Base-by-base conservation (phyloP, 2,888 invertebrate genomes). In the Heteromurus nitidus region DNA sequence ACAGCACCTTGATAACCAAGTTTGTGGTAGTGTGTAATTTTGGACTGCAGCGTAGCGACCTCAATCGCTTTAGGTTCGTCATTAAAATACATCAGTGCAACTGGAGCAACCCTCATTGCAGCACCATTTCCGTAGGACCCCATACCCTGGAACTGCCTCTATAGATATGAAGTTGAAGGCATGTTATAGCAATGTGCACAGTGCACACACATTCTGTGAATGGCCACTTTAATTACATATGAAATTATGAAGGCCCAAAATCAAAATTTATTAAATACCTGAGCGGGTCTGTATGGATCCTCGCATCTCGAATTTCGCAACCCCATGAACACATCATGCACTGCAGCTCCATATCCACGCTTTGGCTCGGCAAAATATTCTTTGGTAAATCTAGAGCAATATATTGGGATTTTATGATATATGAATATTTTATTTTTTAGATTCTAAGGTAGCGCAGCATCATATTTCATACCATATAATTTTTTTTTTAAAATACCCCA, bases 61-160 rank as follows among this genome's bases (percentile, higher is more conserved):
- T 92, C 89, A 16, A 92, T 84, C 88, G 93, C 89, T 60, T 91
- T 62, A 1, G 60, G 16, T 9, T 67, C 88, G 76, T 91, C 90
- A 84, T 91, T 89, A 75, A 85, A 74, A 85, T 90, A 92, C 88
- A 92, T 93, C 58, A 95, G 88, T 0, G 93, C 91, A 50, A 93
- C 89, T 1, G 94, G 94, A 24, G 93, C 89, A 28, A 93, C 90
- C 87, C 94, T 90, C 94, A 95, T 94, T 0, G 94, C 93, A 58
- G 93, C 94, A 1, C 94, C 94, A 89, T 94, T 95, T n/a, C 94
- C 95, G 89, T 91, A 93, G 1, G 94, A 94, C 0, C 95, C 94
- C 53, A 88, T 86, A 1, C 94, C 94, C 86, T 90, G 88, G 88
- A 94, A 94, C 88, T 93, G 93, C 85, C 92, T 90, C 65, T 80